Evolutionary conservation across 2,888 invertebrate genomes (phyloP), one percentile per base, ranked within the genome.

Genomic region (Yponomeuta evonymella): DNA sequence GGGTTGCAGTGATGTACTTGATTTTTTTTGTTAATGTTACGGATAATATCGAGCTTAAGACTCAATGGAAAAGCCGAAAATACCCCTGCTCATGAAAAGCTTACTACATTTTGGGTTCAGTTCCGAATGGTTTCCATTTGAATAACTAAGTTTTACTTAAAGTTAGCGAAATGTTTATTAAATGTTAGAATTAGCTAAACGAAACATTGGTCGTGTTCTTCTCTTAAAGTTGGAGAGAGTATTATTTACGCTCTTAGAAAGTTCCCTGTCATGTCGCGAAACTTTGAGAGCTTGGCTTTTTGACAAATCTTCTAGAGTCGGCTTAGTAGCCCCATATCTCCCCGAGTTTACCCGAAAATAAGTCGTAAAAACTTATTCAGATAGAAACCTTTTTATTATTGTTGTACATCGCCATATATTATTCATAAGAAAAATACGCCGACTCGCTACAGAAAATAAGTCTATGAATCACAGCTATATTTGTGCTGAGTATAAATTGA

Each of bases 241-340:
- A 58, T 58, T 58, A 58, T 58, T 58, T 58, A 58, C 51, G 51
- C 12, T 15, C 51, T 58, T 58, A 58, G 15, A 15, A 58, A 58
- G 51, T 58, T 12, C 15, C 51, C 51, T 12, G 51, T 58, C 51
- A 15, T 58, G 51, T 58, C 51, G 15, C 51, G 51, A 58, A 58
- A 58, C 51, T 58, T 58, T 58, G 51, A 58, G 51, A 58, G 51
- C 51, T 58, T 15, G 51, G 51, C 51, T 58, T 58, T 58, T 58
- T 58, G 51, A 58, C 51, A 58, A 58, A 58, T 58, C 51, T 58
- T 15, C 51, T 58, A 5, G 51, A 58, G 51, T 58, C 51, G 43
- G 51, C 51, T 58, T 58, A 58, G 3, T 51, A 12, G 15, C 15
- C 15, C 4, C 51, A 15, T 15, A 58, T 58, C 51, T 58, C 15